phyloP scores from a whole-genome alignment of 2,888 invertebrate species.

The Proisotoma minuta region DNA sequence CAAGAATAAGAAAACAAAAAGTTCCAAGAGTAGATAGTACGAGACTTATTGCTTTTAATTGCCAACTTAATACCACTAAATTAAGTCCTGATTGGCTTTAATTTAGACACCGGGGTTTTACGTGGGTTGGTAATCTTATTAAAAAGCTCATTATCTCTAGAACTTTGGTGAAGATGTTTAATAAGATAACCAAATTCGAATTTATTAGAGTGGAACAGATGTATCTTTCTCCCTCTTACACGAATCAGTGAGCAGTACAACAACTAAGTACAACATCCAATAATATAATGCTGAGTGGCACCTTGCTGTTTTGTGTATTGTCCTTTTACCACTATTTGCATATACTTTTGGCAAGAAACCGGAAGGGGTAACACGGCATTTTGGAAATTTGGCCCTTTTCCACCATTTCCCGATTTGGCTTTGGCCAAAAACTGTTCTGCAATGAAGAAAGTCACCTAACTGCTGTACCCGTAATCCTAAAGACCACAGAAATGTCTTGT shows the following conservation, averaged over 20 bases:
- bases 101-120: too few relatives aligned
- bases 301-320: neutral
- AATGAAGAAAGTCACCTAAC: neutral
- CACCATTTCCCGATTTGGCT: neutral
- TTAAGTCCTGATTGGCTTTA: too few relatives aligned
- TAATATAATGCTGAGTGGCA: conserved; percentile 1
- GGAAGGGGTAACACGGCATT: conserved; percentile 6
- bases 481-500: neutral
- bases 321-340: conserved; percentile 2
- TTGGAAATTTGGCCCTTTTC: conserved; percentile 14
- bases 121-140: conserved; percentile 6
- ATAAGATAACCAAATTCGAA: conserved; percentile 2
- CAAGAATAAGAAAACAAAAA: too few relatives aligned
- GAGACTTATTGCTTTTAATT: too few relatives aligned
- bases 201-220: conserved; percentile 12
- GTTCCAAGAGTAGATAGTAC: too few relatives aligned
- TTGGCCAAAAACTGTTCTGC: too few relatives aligned
- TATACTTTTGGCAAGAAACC: neutral
- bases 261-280: neutral
- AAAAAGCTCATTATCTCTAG: conserved; percentile 7
- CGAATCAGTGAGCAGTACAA: neutral
- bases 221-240: neutral
- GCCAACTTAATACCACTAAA: too few relatives aligned
- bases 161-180: neutral
- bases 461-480: neutral